Percentiles rank a stretch among this genome's conserved stretches.
Evolutionary conservation across 2,888 invertebrate genomes (phyloP).

Genomic region (Chrysopilus asiliformis): DNA sequence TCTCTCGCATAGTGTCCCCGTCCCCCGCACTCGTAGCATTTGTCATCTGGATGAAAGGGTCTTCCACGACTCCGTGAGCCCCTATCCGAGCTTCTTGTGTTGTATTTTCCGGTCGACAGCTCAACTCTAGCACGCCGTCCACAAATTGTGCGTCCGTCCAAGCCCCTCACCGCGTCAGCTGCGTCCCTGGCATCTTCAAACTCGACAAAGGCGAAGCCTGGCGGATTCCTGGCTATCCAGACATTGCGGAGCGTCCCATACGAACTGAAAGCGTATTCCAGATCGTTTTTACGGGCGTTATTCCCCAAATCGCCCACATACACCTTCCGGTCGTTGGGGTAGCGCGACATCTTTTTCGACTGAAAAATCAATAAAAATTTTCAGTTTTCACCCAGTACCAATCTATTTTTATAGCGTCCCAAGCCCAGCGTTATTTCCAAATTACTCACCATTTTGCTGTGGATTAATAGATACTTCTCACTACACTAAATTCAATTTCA

Average conservation of each 20-base stretch:
- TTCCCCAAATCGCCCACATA: slow-evolving; percentile 92
- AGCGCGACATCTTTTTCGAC: slow-evolving; percentile 51
- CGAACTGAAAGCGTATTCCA: slow-evolving; percentile 85
- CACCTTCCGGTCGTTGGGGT: slow-evolving; percentile 80
- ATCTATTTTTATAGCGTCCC: too few relatives aligned
- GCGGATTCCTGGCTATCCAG: slow-evolving; percentile 90
- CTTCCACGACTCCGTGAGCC: slow-evolving; percentile 26
- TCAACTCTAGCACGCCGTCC: slow-evolving; percentile 85
- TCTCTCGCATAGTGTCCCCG: slow-evolving; percentile 88
- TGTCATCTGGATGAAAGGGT: slow-evolving; percentile 78
- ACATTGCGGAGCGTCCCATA: slow-evolving; percentile 88
- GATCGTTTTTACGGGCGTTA: slow-evolving; percentile 81
- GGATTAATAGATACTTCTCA: too few relatives aligned
- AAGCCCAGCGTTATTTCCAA: too few relatives aligned
- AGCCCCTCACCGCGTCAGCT: slow-evolving; percentile 68
- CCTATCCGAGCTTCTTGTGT: slow-evolving; percentile 29
- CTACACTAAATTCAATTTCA: too few relatives aligned
- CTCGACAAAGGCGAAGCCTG: slow-evolving; percentile 90
- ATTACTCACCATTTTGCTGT: too few relatives aligned
- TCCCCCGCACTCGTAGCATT: slow-evolving; percentile 90
- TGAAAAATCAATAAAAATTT: slow-evolving; percentile 16
- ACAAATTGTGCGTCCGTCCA: slow-evolving; percentile 72
- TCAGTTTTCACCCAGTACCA: too few relatives aligned
- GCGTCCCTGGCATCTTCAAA: slow-evolving; percentile 84
- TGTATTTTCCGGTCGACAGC: slow-evolving; percentile 71